Base-by-base conservation (phyloP, 2,113 vertebrate species). In the Apus apus region DNA sequence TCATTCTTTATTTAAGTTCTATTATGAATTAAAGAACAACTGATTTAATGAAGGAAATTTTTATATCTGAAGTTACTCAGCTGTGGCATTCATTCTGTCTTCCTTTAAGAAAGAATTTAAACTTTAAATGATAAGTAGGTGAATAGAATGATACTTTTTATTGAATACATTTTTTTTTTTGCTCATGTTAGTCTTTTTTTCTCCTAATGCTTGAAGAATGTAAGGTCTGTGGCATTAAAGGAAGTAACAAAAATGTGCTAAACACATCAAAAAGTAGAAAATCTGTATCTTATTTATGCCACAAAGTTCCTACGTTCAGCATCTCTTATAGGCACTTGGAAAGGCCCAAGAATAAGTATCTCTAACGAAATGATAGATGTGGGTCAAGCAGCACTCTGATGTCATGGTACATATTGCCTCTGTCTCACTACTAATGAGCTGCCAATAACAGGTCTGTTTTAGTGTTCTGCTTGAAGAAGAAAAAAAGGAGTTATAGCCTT, bases 1-100 rank as follows among this genome's bases (percentile, higher is more conserved):
- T 98, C 97, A 97, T 96, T 98, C 98, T 98, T 99, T 98, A 99
- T 99, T 99, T 99, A 98, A 98, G 98, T 98, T 98, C 98, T 98
- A 99, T 99, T 98, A 98, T 98, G 97, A 98, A 98, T 98, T 98
- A 98, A 97, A 98, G 98, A 98, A 98, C 98, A 98, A 98, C 98
- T 97, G 98, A 98, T 98, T 98, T 99, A 98, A 99, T 98, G 98
- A 99, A 98, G 98, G 98, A 93, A 97, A 97, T 98, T 98, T 98
- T 98, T 98, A 97, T 98, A 98, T 96, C 95, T 97, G 93, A 97
- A 97, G 97, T 97, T 97, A 97, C 92, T 98, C 96, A 98, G 97
- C 97, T 98, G 93, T 79, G 94, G 95, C 93, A 93, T 97, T 97
- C 90, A 93, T 96, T 97, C 96, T 85, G 70, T 95, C 93, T 88